Percentiles rank a stretch among this genome's conserved stretches.
Evolutionary conservation across 1,140 invertebrate genomes (phyloP).

Genomic region (Drosophila neocordata): DNA sequence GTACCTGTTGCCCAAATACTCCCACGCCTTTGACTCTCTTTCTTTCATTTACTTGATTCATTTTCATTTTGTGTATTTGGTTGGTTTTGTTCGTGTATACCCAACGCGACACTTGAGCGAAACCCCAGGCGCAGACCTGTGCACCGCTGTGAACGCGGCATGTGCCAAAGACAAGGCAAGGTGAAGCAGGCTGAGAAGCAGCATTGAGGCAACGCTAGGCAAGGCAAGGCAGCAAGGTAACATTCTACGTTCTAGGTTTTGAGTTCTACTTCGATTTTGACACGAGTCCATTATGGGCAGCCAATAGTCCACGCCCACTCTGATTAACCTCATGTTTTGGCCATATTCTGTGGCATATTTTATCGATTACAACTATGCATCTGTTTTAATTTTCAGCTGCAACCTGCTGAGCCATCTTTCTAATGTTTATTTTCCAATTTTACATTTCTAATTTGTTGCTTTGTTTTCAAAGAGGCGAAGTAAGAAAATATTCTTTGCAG

Average conservation of each 20-base stretch:
- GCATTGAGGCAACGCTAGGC: background rate
- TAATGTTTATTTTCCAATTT: slow-evolving; percentile 16
- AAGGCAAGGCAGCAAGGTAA: slow-evolving; percentile 13
- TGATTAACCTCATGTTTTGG: slow-evolving; percentile 7
- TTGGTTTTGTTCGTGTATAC: slow-evolving; percentile 24
- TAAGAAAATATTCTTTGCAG: slow-evolving; percentile 11
- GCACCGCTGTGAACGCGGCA: slow-evolving; percentile 74
- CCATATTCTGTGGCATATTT: background rate
- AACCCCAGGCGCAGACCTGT: slow-evolving; percentile 70
- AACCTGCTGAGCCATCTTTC: slow-evolving; percentile 42
- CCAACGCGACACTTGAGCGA: slow-evolving; percentile 53
- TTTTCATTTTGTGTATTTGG: slow-evolving; percentile 3
- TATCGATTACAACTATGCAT: slow-evolving; percentile 7
- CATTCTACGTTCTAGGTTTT: slow-evolving; percentile 24
- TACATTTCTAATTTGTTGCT: slow-evolving; percentile 52
- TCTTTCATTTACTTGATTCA: slow-evolving; percentile 25
- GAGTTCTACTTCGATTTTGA: slow-evolving; percentile 6
- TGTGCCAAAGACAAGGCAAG: slow-evolving; percentile 60
- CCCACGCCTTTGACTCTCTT: slow-evolving; percentile 52
- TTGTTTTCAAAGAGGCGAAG: slow-evolving; percentile 4
- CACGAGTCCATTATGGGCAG: slow-evolving; percentile 13
- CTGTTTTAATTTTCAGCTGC: slow-evolving; percentile 23
- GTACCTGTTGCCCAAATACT: slow-evolving; percentile 51
- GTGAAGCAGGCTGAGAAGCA: background rate
- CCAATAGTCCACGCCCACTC: slow-evolving; percentile 6